Conservation (phyloP, 2,888 invertebrate species). For the Eurytoma adleriae region DNA sequence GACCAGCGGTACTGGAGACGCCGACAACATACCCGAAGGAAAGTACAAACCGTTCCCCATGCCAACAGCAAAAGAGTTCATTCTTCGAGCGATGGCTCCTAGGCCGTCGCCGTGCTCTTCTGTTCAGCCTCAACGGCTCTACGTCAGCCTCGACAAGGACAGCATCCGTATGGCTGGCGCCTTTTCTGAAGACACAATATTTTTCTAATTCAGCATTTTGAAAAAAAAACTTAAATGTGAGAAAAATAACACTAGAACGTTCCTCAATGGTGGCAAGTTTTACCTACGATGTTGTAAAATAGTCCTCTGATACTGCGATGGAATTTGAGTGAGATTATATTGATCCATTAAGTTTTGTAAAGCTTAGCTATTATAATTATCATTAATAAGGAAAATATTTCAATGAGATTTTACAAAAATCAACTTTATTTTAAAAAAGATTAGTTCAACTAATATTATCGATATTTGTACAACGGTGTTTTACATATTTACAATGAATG, state of each 20-base stretch:
- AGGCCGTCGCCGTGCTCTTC: conserved; percentile 81
- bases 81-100: conserved; percentile 80
- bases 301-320: too few relatives aligned
- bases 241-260: neutral
- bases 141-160: conserved; percentile 83
- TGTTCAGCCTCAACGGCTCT: conserved; percentile 82
- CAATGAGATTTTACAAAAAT: too few relatives aligned
- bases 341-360: too few relatives aligned
- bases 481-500: too few relatives aligned
- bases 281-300: neutral
- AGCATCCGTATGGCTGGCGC: conserved; percentile 86
- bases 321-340: too few relatives aligned
- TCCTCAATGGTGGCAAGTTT: neutral
- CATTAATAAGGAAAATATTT: too few relatives aligned
- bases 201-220: conserved; percentile 75
- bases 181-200: conserved; percentile 87
- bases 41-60: conserved; percentile 77
- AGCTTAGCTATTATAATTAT: too few relatives aligned
- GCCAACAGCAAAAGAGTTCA: conserved; percentile 82
- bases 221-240: conserved; percentile 3
- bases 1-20: conserved; percentile 71
- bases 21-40: conserved; percentile 65
- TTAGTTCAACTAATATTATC: too few relatives aligned
- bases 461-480: too few relatives aligned
- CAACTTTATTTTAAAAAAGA: too few relatives aligned